Base-by-base conservation (phyloP, 2,113 vertebrate species). In the Progne subis region DNA sequence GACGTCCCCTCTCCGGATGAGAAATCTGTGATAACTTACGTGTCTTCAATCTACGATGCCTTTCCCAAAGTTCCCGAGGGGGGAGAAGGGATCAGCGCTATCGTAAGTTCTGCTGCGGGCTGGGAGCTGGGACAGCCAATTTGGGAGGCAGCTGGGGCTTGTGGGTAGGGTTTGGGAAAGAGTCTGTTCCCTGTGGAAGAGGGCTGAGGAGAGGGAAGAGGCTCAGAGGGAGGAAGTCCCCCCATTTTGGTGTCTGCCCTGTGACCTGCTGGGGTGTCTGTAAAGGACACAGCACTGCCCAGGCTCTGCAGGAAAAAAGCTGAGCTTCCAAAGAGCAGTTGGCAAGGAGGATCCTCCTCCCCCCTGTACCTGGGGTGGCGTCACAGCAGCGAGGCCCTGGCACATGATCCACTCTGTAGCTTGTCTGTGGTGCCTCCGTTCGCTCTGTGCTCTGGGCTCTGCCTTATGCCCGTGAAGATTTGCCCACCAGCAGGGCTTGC, bases 41-140 rank as follows among this genome's bases (percentile, higher is more conserved):
- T 99, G 95, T 99, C 99, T 94, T 99, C 99, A 41, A 99, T 99
- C 97, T 99, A 99, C 7, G 99, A 99, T 98, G 99, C 99, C 97
- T 99, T 99, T 96, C 99, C 99, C 76, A 99, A 99, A 97, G 99
- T 99, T 96, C 99, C 99, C 0, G 99, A 99, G 95, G 99, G 99
- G 95, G 99, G 99, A 97, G 99, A 99, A 90, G 99, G 99, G 95
- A 98, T 99, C 97, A 97, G 97, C 7, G 98, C 99, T 88, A 98
- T 99, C 2, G 99, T 99, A 98, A 94, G 98, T 26, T 2, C 37
- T 3, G 2, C 82, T 23, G 41, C 0, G 6, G 81, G 49, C 15
- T 57, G 64, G 32, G 55, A 29, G 75, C 52, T 81, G 77, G 77
- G 14, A 4, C 5, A 2, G 55, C 0, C 0, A 37, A 0, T 37